Evolutionary conservation across 2,888 invertebrate genomes (phyloP).

Genomic region (Muschampia plurimacula): DNA sequence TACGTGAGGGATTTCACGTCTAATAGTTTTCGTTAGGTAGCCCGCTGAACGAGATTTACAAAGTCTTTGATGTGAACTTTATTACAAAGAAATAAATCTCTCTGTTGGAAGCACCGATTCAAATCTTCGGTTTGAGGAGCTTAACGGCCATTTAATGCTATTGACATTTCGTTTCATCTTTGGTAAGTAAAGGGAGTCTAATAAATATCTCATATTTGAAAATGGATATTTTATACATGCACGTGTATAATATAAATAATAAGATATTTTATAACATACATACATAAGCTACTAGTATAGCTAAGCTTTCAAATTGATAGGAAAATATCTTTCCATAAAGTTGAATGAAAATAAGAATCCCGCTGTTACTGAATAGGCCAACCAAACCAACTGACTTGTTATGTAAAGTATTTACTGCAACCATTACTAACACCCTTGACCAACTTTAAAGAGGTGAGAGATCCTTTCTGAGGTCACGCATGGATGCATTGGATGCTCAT

Average conservation of each 20-base stretch:
- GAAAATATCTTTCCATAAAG: no score
- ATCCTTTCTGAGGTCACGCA: no score
- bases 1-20: slow-evolving; percentile 60
- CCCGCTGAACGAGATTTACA: slow-evolving; percentile 51
- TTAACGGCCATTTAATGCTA: slow-evolving; percentile 64
- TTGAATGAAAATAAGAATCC: no score
- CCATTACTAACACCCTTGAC: no score
- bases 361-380: no score
- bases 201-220: slow-evolving; percentile 29
- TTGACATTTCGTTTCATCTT: slow-evolving; percentile 66
- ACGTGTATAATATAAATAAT: not conserved
- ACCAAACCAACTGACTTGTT: no score
- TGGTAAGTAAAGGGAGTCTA: slow-evolving; percentile 35
- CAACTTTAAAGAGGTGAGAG: no score
- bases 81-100: slow-evolving; percentile 55
- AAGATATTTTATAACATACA: no score
- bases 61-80: slow-evolving; percentile 56
- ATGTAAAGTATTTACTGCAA: no score
- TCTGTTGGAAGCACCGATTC: slow-evolving; percentile 50
- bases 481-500: no score
- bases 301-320: no score
- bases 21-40: slow-evolving; percentile 67
- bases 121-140: slow-evolving; percentile 47
- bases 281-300: no score
- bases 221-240: slow-evolving; percentile 15